A percentile compares a stretch with the other conserved stretches of the same genome.
phyloP scores from a whole-genome alignment of 1,140 invertebrate genomes.

The Laupala kohalensis region DNA sequence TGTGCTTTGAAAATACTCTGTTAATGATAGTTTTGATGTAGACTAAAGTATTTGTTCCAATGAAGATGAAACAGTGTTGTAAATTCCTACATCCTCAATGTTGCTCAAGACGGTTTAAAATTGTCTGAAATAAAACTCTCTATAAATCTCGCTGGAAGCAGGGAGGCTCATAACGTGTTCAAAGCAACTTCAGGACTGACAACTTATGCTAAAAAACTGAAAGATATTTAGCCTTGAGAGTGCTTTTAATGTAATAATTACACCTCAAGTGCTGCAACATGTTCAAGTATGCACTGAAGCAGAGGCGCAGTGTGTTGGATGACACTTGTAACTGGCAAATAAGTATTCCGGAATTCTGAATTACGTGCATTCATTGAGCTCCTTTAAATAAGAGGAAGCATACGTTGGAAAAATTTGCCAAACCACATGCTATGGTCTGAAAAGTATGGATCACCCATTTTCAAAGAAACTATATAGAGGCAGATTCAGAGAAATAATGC shows the following conservation, averaged over 20 bases:
- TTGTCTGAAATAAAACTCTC: background rate
- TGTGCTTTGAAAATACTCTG: background rate
- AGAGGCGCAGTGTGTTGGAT: conserved; percentile 16
- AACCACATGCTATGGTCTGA: conserved; percentile 15
- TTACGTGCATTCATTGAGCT: conserved; percentile 22
- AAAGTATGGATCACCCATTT: conserved; percentile 20
- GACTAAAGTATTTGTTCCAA: background rate
- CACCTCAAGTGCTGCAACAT: conserved; percentile 17
- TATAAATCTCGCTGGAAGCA: background rate
- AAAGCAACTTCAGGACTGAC: background rate
- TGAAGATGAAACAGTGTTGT: background rate
- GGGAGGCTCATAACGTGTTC: background rate
- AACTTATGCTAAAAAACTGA: background rate
- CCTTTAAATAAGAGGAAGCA: conserved; percentile 20
- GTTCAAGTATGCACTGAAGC: conserved; percentile 16
- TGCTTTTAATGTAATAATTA: conserved; percentile 13
- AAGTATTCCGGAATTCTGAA: conserved; percentile 16
- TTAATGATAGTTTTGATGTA: background rate
- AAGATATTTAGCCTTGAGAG: background rate
- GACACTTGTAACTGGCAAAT: conserved; percentile 16
- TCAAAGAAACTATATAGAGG: conserved; percentile 22
- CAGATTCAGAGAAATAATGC: conserved; percentile 22
- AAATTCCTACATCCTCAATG: no score
- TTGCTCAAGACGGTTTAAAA: background rate
- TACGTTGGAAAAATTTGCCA: conserved; percentile 20